Evolutionary conservation across 2,888 invertebrate genomes (phyloP).

Genomic region (Pandemis heparana): DNA sequence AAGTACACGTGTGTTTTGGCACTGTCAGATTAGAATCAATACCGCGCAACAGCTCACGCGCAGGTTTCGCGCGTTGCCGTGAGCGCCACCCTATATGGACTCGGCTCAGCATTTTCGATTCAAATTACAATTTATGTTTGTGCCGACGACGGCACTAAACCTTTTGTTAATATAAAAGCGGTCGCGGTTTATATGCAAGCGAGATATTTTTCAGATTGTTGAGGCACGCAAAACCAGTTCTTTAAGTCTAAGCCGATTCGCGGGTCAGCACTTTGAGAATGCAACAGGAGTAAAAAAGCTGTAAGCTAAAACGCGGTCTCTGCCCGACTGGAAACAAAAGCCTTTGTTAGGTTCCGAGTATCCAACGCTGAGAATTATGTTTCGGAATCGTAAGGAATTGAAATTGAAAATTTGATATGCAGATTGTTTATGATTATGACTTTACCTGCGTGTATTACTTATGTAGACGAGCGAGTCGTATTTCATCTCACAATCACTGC

Average conservation of each 20-base stretch:
- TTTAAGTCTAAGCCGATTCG: constrained; percentile 65
- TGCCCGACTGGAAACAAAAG: constrained; percentile 76
- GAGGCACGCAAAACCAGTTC: constrained; percentile 68
- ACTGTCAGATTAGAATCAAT: not conserved
- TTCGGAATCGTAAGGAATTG: constrained; percentile 70
- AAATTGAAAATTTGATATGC: constrained; percentile 17
- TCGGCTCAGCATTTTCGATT: constrained; percentile 30
- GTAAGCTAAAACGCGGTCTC: constrained; percentile 67
- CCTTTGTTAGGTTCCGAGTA: constrained; percentile 83
- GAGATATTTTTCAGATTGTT: constrained; percentile 53
- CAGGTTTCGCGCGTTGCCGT: not conserved
- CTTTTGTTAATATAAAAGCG: constrained; percentile 43
- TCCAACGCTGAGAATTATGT: constrained; percentile 70
- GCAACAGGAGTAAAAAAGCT: constrained; percentile 74
- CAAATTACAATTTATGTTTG: constrained; percentile 42
- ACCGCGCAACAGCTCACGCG: not conserved
- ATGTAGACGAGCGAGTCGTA: not conserved
- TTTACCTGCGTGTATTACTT: not conserved
- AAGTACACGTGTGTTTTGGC: not conserved
- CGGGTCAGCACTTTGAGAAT: constrained; percentile 78
- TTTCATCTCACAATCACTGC: not conserved
- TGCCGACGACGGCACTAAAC: constrained; percentile 40
- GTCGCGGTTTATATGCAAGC: constrained; percentile 43
- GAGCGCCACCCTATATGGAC: constrained; percentile 12
- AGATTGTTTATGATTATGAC: constrained; percentile 5